Percentiles rank a stretch among this genome's conserved stretches.
Evolutionary conservation across 2,888 invertebrate genomes (phyloP).

Genomic region (Xestia c-nigrum): DNA sequence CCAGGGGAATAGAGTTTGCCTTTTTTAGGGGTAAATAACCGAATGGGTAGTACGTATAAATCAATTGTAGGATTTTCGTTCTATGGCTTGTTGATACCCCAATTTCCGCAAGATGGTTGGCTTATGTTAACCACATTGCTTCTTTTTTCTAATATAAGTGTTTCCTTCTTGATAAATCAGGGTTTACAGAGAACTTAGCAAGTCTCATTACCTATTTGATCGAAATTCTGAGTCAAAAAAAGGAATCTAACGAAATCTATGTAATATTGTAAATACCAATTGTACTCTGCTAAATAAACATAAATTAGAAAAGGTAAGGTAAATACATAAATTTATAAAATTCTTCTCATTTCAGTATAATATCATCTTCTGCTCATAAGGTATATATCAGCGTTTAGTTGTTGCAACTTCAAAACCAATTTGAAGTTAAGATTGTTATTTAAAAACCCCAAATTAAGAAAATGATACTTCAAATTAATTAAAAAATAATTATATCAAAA

Average conservation of each 20-base stretch:
- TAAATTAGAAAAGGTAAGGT: neutral
- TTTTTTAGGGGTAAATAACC: conserved; percentile 5
- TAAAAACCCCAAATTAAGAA: neutral
- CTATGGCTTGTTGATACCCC: neutral
- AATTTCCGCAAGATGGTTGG: neutral
- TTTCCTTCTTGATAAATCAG: neutral
- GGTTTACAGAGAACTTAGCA: neutral
- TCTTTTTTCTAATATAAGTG: neutral
- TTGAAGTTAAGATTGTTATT: neutral
- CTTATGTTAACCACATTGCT: neutral
- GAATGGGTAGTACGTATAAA: neutral
- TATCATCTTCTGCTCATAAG: neutral
- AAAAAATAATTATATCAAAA: neutral
- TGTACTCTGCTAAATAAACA: neutral
- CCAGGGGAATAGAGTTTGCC: conserved; percentile 47
- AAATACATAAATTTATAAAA: neutral
- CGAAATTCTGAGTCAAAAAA: neutral
- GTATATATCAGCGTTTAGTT: neutral
- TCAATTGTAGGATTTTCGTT: neutral
- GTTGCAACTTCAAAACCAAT: neutral
- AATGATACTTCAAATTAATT: neutral
- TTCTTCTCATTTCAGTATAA: neutral
- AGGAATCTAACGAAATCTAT: neutral
- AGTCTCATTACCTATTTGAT: neutral
- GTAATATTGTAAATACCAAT: neutral